Base-by-base conservation (phyloP, 2,797 vertebrate genomes). In the Cygnus olor region DNA sequence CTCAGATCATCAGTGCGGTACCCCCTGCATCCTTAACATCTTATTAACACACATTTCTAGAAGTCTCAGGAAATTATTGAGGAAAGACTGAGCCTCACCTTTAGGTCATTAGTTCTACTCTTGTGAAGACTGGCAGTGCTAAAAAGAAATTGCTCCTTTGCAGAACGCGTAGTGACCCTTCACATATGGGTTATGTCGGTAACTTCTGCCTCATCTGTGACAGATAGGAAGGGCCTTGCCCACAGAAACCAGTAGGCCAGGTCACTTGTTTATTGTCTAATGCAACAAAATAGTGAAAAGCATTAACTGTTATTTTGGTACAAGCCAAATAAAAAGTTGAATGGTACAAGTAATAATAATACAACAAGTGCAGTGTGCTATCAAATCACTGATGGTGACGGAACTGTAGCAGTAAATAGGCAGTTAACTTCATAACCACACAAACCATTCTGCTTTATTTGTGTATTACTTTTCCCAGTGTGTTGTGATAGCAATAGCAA, bases 401-500 rank as follows among this genome's bases (percentile, higher is more conserved):
- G 49, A 89, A 78, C 25, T 79, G 70, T 19, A 44, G 14, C 80
- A 87, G 68, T 89, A 84, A 80, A 91, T 30, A 71, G 57, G 71
- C 58, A 87, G 79, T 90, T 92, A 74, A 61, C 53, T 94, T 95
- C 69, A 80, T 80, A 85, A 38, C 4, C 7, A 68, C 68, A 66
- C 42, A 28, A 92, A 90, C 40, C 86, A 28, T 42, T 69, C 25
- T 58, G 49, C 22, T 21, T 85, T 84, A 71, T 88, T 87, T 90
- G 71, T 90, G 13, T 54, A 61, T 82, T 92, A 60, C 40, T 93
- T 92, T 89, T 90, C 68, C 56, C 16, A 21, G 40, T 80, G 74
- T 68, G 78, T 68, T 92, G 54, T 58, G 81, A 74, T 80, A 90
- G 92, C 81, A 85, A 42, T 61, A 85, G 79, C 68, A 92, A 82